phyloP scores from a whole-genome alignment of 2,888 invertebrate genomes.

The Agriopis marginaria region DNA sequence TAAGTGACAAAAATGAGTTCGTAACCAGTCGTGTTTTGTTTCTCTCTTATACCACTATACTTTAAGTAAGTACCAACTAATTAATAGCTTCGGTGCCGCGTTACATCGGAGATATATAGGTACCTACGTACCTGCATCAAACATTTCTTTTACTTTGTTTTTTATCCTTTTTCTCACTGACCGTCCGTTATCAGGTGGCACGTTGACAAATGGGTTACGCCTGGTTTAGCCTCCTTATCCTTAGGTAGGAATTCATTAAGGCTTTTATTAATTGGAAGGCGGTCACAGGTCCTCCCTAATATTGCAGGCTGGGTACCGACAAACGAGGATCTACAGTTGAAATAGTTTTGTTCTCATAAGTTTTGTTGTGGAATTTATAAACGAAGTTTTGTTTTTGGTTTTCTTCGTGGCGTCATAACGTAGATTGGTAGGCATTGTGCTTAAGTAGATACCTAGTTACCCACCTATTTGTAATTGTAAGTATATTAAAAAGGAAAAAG shows the following conservation, averaged over 20 bases:
- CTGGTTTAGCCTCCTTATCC: slow-evolving; percentile 53
- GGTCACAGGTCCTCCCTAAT: slow-evolving; percentile 59
- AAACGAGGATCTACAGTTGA: slow-evolving; percentile 42
- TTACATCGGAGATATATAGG: slow-evolving; percentile 26
- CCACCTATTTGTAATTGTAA: too few species aligned
- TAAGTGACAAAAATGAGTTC: neutral
- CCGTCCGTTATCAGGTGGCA: slow-evolving; percentile 68
- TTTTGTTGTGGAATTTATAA: neutral
- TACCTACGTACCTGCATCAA: neutral
- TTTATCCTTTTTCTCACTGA: slow-evolving; percentile 50
- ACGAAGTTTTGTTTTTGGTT: too few species aligned
- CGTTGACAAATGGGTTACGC: slow-evolving; percentile 79
- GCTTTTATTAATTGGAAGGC: slow-evolving; percentile 77
- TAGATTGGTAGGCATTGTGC: too few species aligned
- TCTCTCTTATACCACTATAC: neutral
- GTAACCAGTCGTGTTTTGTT: neutral
- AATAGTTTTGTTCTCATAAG: neutral
- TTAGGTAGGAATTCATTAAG: slow-evolving; percentile 72
- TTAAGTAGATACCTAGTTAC: too few species aligned
- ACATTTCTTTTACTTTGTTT: slow-evolving; percentile 23
- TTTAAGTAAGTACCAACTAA: slow-evolving; percentile 6
- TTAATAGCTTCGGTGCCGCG: slow-evolving; percentile 30
- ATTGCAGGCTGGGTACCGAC: slow-evolving; percentile 52
- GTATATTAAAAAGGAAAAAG: too few species aligned
- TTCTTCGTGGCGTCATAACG: too few species aligned